A percentile compares a stretch with the other conserved stretches of the same genome.
Evolutionary conservation across 35 echinoderm and acorn worm genomes (phyloP).

Genomic region (Ophioderma brevispina): DNA sequence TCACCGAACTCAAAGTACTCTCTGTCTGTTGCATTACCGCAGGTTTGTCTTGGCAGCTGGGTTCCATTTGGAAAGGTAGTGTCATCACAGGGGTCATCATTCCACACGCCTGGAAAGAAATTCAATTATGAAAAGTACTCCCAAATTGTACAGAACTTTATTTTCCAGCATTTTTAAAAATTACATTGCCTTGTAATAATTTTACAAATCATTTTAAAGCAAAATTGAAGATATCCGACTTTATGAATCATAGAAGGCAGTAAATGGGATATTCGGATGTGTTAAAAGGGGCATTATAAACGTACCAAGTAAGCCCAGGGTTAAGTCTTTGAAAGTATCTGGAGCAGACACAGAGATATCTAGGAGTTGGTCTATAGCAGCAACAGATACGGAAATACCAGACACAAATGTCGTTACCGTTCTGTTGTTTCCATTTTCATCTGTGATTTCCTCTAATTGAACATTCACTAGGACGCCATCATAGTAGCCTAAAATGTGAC

Average conservation of each 20-base stretch:
- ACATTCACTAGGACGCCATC: background rate
- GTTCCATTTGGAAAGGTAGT: background rate
- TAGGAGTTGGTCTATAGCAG: background rate
- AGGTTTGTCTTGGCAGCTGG: background rate
- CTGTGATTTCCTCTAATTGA: background rate
- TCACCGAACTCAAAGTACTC: background rate
- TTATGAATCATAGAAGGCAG: too few relatives aligned
- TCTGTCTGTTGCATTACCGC: background rate
- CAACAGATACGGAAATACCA: background rate
- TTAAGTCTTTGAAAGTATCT: background rate
- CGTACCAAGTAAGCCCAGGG: background rate
- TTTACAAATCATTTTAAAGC: too few relatives aligned
- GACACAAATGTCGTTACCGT: background rate
- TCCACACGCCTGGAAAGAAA: background rate
- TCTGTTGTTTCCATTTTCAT: background rate
- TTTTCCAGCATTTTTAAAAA: too few relatives aligned
- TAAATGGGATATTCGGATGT: too few relatives aligned
- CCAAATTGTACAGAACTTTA: too few relatives aligned
- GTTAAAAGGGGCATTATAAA: too few relatives aligned
- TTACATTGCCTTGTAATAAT: too few relatives aligned
- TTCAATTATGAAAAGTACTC: too few relatives aligned
- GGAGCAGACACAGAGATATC: background rate
- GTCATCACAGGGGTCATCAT: background rate
- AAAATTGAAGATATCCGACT: too few relatives aligned
- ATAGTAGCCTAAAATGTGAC: too few relatives aligned